Evolutionary conservation across 2,888 invertebrate genomes (phyloP).

Genomic region (Ophion slaviceki): DNA sequence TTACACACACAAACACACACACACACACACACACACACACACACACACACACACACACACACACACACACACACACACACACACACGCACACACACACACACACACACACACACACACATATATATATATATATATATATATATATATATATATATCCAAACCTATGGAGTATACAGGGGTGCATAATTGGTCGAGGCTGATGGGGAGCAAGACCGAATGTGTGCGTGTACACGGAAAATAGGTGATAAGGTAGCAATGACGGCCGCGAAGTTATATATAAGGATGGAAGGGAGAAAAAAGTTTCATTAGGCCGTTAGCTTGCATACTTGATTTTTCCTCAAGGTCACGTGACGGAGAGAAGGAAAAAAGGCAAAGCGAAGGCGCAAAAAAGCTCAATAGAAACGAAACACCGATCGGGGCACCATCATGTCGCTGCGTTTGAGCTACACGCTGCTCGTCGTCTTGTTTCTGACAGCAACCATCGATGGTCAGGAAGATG

Average conservation of each 20-base stretch:
- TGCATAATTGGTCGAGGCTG: slow-evolving; percentile 30
- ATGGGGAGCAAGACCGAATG: background rate
- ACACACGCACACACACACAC: no score
- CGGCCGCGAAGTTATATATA: slow-evolving; percentile 57
- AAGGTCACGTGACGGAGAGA: slow-evolving; percentile 37
- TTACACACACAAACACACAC: background rate
- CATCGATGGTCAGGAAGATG: slow-evolving; percentile 21
- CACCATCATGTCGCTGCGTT: slow-evolving; percentile 44
- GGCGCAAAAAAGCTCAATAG: background rate
- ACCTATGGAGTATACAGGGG: background rate
- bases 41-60: background rate
- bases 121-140: background rate
- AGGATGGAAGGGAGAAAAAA: slow-evolving; percentile 55
- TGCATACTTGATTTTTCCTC: slow-evolving; percentile 48
- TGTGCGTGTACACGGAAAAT: slow-evolving; percentile 1
- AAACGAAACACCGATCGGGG: background rate
- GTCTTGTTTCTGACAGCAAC: slow-evolving; percentile 28
- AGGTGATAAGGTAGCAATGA: slow-evolving; percentile 41
- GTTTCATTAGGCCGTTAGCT: slow-evolving; percentile 54
- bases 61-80: background rate
- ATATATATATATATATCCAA: background rate
- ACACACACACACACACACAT: background rate
- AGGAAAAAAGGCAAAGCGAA: background rate
- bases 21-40: no score
- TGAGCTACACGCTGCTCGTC: slow-evolving; percentile 33